These are phyloP conservation scores for Anableps anableps DNA, from an alignment of 2,797 vertebrate genomes.

Conservation along the genomic window DNA sequence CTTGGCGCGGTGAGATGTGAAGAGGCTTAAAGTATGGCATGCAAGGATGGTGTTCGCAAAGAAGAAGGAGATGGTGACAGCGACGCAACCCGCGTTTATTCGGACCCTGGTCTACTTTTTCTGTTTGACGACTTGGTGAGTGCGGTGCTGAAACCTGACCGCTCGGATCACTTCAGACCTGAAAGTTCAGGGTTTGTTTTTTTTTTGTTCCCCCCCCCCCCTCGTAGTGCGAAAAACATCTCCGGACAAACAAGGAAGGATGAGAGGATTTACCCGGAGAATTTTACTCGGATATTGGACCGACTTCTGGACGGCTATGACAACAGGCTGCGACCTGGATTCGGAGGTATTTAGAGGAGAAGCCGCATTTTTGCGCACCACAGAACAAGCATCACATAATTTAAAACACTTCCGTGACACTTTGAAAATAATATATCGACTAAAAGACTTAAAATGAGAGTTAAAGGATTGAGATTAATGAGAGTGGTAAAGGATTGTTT, in stretches of 20 bases:
- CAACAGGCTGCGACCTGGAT: conserved; percentile 97
- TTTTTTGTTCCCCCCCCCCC: not conserved
- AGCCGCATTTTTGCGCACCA: not conserved
- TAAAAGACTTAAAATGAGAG: not conserved
- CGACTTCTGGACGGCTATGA: conserved; percentile 98
- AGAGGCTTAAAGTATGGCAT: conserved; percentile 94
- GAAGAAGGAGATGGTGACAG: conserved; percentile 90
- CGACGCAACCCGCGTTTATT: conserved; percentile 83
- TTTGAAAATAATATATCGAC: not conserved
- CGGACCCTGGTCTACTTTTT: conserved; percentile 88
- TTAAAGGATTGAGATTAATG: not conserved
- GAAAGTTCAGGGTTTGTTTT: not conserved
- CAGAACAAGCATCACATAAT: not conserved
- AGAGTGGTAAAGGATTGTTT: not conserved
- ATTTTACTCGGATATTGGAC: conserved; percentile 97
- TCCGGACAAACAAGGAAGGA: conserved; percentile 90
- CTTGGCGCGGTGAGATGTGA: conserved; percentile 82
- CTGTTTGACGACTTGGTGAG: conserved; percentile 92
- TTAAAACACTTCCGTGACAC: not conserved
- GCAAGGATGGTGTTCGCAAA: conserved; percentile 92
- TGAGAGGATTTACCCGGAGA: conserved; percentile 93
- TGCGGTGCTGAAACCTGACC: conserved; percentile 23
- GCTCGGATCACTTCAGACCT: not conserved
- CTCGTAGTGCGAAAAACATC: conserved; percentile 85
- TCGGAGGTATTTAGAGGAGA: conserved; percentile 87